Evolutionary conservation across 2,113 vertebrate species (phyloP), one percentile per base, ranked within the genome.

Genomic region (Pithys albifrons): DNA sequence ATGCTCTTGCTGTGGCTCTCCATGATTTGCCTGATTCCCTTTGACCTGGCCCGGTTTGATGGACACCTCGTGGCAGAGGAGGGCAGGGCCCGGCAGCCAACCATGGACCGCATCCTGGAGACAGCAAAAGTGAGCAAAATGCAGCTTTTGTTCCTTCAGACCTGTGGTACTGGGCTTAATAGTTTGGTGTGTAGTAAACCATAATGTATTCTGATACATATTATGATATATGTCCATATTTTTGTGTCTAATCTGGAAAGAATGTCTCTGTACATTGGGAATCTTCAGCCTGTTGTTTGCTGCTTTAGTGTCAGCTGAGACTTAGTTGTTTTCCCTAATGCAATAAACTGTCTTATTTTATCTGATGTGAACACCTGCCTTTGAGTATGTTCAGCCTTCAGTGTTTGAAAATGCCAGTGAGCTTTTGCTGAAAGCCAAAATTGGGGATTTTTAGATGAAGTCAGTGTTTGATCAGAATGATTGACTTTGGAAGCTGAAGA

Each of bases 1-100:
- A 99, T 99, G 98, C 98, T 99, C 29, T 74, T 99, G 4, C 61
- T 99, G 35, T 99, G 99, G 99, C 98, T 99, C 28, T 99, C 99
- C 69, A 98, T 99, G 98, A 98, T 98, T 33, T 99, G 99, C 95
- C 97, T 99, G 90, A 99, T 99, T 66, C 99, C 99, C 43, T 99
- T 99, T 80, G 99, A 99, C 84, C 98, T 99, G 85, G 98, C 98
- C 39, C 99, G 99, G 27, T 97, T 99, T 43, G 99, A 99, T 41
- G 99, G 99, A 10, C 95, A 97, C 88, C 91, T 98, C 4, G 35
- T 86, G 41, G 80, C 96, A 15, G 93, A 98, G 10, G 85, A 96
- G 6, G 98, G 96, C 25, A 95, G 90, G 5, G 28, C 85, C 29
- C 98, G 97, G 65, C 89, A 98, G 86, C 88, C 99, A 4, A 97